Conservation (phyloP, 2,797 vertebrate species). For the Peromyscus aztecus region DNA sequence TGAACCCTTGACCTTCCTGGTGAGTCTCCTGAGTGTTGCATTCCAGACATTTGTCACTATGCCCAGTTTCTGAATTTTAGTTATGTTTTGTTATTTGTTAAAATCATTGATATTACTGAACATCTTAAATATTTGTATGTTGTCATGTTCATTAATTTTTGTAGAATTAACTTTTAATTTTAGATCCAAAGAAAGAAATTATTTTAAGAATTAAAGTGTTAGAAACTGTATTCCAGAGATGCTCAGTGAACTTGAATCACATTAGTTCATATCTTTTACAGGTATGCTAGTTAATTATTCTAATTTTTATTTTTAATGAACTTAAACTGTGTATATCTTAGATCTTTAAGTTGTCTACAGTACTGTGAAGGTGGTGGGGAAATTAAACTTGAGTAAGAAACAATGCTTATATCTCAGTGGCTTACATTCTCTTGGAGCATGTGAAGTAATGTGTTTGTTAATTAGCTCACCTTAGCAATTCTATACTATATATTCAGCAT, state of each 20-base stretch:
- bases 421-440: not conserved
- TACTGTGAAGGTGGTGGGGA: not conserved
- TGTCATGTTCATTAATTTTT: not conserved
- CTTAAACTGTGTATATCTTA: not conserved
- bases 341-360: not conserved
- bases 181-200: not conserved
- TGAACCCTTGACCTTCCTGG: not conserved
- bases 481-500: not conserved
- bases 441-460: not conserved
- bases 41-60: not conserved
- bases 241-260: not conserved
- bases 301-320: not conserved
- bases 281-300: not conserved
- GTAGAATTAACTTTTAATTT: conserved; percentile 39
- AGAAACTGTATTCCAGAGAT: conserved; percentile 5
- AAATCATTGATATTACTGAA: not conserved
- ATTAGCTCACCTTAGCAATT: not conserved
- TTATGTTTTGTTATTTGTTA: not conserved
- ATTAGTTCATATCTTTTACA: not conserved
- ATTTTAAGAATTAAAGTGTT: not conserved
- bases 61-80: not conserved
- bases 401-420: not conserved
- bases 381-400: not conserved
- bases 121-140: conserved; percentile 30
- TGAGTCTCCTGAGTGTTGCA: not conserved